These are phyloP conservation scores for Mohoua ochrocephala DNA, from an alignment of 2,113 vertebrate genomes.

Conservation along the genomic window DNA sequence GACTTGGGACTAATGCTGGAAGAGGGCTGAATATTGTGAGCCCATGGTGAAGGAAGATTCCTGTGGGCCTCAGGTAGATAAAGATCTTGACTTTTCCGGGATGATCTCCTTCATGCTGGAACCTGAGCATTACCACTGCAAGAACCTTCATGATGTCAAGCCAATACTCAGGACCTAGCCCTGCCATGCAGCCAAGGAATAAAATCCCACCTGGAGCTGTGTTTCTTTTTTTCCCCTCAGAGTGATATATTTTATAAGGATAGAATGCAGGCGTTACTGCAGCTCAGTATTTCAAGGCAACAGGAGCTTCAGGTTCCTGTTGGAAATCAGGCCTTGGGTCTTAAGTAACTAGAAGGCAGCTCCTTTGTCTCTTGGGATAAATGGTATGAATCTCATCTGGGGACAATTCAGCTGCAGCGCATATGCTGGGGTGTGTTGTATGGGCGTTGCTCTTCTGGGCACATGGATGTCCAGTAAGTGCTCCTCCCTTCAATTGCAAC, in stretches of 20 bases:
- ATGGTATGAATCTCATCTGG: background rate
- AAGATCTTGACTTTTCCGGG: background rate
- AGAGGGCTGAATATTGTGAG: background rate
- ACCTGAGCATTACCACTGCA: background rate
- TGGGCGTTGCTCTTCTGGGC: background rate
- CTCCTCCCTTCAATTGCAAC: background rate
- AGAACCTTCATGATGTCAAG: background rate
- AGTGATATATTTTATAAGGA: background rate
- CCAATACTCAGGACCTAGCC: background rate
- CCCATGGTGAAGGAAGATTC: background rate
- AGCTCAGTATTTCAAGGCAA: background rate
- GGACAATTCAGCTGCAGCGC: background rate
- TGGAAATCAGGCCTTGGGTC: background rate
- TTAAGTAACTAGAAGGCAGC: background rate
- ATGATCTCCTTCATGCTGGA: background rate
- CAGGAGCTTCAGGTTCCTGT: background rate
- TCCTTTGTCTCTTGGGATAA: background rate
- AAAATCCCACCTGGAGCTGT: background rate
- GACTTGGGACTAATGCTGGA: background rate
- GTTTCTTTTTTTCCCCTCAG: background rate
- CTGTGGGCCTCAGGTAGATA: background rate
- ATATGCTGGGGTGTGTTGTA: accelerated
- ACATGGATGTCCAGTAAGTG: background rate
- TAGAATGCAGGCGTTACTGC: background rate
- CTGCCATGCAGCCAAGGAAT: background rate